Evolutionary conservation across 2,113 vertebrate genomes (phyloP), one percentile per base, ranked within the genome.

Genomic region (Pedionomus torquatus): DNA sequence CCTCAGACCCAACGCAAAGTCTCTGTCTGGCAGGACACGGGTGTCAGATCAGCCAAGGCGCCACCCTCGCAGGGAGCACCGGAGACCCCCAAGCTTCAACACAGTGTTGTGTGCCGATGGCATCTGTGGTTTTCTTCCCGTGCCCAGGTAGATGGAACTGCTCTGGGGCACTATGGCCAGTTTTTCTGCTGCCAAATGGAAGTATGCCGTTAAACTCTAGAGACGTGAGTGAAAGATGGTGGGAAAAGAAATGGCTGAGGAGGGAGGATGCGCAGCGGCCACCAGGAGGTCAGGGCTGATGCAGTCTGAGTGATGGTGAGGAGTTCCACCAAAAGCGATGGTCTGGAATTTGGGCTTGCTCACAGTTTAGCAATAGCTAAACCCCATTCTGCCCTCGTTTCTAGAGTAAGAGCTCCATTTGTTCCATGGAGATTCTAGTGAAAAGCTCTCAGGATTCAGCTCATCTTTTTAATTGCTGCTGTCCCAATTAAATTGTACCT

Each of bases 401-500:
- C 19, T 70, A 80, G 52, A 75, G 26, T 9, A 39, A 85, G 51
- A 92, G 68, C 30, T 83, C 30, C 21, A 11, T 61, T 58, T 64
- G 48, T 92, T 83, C 87, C 72, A 20, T 24, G 16, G 55, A 86
- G 43, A 35, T 11, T 52, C 33, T 20, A 88, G 35, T 84, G 88
- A 60, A 74, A 81, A 48, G 43, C 51, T 69, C 44, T 87, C 31
- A 21, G 57, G 77, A 52, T 82, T 92, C 84, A 89, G 63, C 61
- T 93, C 63, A 13, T 76, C 86, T 78, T 57, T 85, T 66, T 95
- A 95, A 95, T 92, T 92, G 86, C 55, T 81, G 48, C 61, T 92
- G 83, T 64, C 74, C 93, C 86, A 91, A 66, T 86, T 90, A 94
- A 95, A 89, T 70, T 92, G 54, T 30, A 54, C 82, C 65, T 86